Base-by-base conservation (phyloP, 2,797 vertebrate genomes). In the Rhodeus uyekii region DNA sequence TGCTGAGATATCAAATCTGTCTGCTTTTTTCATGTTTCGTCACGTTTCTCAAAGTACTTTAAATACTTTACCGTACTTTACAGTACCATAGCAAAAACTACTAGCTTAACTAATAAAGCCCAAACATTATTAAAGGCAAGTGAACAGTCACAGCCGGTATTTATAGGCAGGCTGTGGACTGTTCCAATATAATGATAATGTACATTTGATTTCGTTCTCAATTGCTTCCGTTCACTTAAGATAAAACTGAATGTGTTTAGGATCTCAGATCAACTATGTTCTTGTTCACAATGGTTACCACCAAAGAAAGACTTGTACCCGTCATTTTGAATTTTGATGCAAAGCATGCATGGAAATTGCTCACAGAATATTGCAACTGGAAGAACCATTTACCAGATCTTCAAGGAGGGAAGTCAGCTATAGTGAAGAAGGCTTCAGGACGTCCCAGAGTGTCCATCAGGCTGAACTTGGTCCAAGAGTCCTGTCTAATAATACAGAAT, bases 1-100 rank as follows among this genome's bases (percentile, higher is more conserved):
- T 84, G 29, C 8, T 82, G 53, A 80, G 29, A 72, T 39, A 38
- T 46, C 44, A 44, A 55, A 55, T 61, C 27, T 39, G 27, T 5
- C 3, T 4, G 22, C 61, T 55, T 63, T 73, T 27, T 72, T 55
- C 14, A 68, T 44, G 58, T 44, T 22, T 55, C 50, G n/a, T 76
- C 60, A 9, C 10, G n/a, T 29, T n/a, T n/a, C n/a, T n/a, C 46
- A 77, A 63, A 64, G 13, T 38, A 12, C 29, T 60, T 60, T 16
- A 60, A 29, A 60, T 60, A 29, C 13, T 60, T 60, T n/a, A n/a
- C n/a, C n/a, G n/a, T n/a, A n/a, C n/a, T n/a, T n/a, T n/a, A n/a
- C 2, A 2, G 29, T 60, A 29, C 58, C 13, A 29, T 13, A 29
- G 13, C 13, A 29, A 58, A 48, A 60, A 29, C 24, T 29, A 60